Base-by-base conservation (phyloP, 2,888 invertebrate genomes). In the Hirtodrosophila alboralis region DNA sequence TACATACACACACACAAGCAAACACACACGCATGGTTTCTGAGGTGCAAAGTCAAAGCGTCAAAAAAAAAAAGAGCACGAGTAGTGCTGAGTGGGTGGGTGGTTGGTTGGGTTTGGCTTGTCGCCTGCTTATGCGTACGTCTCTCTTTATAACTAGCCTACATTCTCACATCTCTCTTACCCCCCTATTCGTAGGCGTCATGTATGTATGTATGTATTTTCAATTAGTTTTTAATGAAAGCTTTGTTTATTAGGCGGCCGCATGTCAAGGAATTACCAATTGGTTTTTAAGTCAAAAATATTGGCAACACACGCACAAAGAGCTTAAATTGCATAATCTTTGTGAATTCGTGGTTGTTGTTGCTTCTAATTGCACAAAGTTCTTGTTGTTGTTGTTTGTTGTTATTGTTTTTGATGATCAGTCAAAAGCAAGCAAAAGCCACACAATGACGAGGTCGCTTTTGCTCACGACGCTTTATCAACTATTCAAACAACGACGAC, bases 141-240 rank as follows among this genome's bases (percentile, higher is more conserved):
- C 41, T 27, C 30, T 10, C 12, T 34, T 18, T 9, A 2, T 26
- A 16, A 26, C 27, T 28, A 23, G 7, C 1, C 23, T 23, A 8
- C 23, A 23, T 23, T 23, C n/a, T n/a, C 4, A 23, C 23, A 6
- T 23, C 23, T 23, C 23, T 5, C 4, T 23, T 3, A 16, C n/a
- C 16, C 23, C 37, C 36, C n/a, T n/a, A n/a, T 43, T 41, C 40
- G 37, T 21, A 4, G 10, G 18, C 18, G 18, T 18, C 5, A 7
- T 16, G 14, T 52, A 21, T 10, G 23, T 26, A 4, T 12, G 16
- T 43, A 10, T 26, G 14, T 26, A 21, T 47, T 28, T 47, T 79
- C 83, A 84, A 79, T 79, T 77, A 81, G 75, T 77, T 86, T 84
- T 68, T 78, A 86, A 78, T 80, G 74, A 73, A 54, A 49, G 53